Percentiles rank a stretch among this genome's conserved stretches.
Conservation (phyloP, 2,113 vertebrate species). For the Nycticebus coucang region DNA sequence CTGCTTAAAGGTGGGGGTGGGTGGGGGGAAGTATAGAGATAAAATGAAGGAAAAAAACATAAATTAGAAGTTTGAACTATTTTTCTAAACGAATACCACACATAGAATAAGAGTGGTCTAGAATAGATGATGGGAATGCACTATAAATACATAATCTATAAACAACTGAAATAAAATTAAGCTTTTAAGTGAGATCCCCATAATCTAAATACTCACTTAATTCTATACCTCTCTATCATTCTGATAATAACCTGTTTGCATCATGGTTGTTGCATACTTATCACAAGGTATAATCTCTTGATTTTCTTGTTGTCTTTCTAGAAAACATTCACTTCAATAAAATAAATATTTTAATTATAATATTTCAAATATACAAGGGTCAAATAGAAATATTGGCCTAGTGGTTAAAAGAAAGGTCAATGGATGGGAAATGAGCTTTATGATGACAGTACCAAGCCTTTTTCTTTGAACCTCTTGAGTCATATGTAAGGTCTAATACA, state of each 20-base stretch:
- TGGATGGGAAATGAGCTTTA: not conserved
- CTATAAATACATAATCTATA: not conserved
- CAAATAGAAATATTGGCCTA: not conserved
- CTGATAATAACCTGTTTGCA: not conserved
- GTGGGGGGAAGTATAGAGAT: not conserved
- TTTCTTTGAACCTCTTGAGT: not conserved
- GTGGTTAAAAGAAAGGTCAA: not conserved
- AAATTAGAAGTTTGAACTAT: not conserved
- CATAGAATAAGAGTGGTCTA: not conserved
- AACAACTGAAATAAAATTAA: not conserved
- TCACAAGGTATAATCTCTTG: not conserved
- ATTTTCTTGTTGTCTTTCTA: not conserved
- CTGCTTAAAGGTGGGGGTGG: not conserved
- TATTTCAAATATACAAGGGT: conserved; percentile 11
- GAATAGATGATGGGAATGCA: not conserved
- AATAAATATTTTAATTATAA: not conserved
- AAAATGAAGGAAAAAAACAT: not conserved
- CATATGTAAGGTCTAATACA: not conserved
- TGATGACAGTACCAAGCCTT: not conserved
- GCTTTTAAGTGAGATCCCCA: not conserved
- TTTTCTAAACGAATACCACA: not conserved
- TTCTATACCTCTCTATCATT: not conserved
- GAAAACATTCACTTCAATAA: not conserved
- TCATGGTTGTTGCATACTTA: not conserved
- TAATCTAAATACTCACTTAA: not conserved